These are phyloP conservation scores for Charaxes varanes DNA, from an alignment of 1,140 invertebrate species.

Conservation along the genomic window DNA sequence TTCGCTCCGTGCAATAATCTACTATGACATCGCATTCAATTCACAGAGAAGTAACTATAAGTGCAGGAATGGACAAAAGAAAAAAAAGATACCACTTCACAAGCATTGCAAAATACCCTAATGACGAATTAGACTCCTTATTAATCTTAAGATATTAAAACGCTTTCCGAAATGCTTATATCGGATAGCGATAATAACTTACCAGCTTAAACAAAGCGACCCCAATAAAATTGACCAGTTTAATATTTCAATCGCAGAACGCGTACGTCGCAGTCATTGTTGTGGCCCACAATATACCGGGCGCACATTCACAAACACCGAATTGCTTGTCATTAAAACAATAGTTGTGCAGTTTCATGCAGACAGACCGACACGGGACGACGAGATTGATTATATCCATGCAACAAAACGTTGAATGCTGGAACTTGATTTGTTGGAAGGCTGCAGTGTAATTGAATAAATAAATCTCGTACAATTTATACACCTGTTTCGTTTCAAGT, in stretches of 20 bases:
- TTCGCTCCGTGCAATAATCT: too few species aligned
- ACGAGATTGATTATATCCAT: conserved; percentile 31
- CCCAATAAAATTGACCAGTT: neutral
- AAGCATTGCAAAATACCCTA: too few species aligned
- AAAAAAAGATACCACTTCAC: too few species aligned
- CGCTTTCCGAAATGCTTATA: too few species aligned
- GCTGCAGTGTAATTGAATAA: conserved; percentile 31
- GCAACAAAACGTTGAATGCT: conserved; percentile 25
- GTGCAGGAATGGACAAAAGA: too few species aligned
- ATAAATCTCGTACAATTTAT: conserved; percentile 26
- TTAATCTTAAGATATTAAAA: too few species aligned
- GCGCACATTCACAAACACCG: conserved; percentile 19
- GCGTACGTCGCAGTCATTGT: conserved; percentile 17
- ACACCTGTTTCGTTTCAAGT: conserved; percentile 5
- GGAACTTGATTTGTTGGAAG: conserved; percentile 32
- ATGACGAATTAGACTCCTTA: too few species aligned
- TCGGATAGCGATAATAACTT: too few species aligned
- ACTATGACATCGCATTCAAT: too few species aligned
- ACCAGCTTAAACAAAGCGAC: neutral
- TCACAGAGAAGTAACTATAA: too few species aligned
- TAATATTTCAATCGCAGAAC: conserved; percentile 11
- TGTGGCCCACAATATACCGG: conserved; percentile 23
- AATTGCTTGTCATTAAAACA: conserved; percentile 29
- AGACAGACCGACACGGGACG: conserved; percentile 23
- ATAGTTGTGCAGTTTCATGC: conserved; percentile 27